Conservation (phyloP, 2,113 vertebrate species). For the Xenus cinereus region DNA sequence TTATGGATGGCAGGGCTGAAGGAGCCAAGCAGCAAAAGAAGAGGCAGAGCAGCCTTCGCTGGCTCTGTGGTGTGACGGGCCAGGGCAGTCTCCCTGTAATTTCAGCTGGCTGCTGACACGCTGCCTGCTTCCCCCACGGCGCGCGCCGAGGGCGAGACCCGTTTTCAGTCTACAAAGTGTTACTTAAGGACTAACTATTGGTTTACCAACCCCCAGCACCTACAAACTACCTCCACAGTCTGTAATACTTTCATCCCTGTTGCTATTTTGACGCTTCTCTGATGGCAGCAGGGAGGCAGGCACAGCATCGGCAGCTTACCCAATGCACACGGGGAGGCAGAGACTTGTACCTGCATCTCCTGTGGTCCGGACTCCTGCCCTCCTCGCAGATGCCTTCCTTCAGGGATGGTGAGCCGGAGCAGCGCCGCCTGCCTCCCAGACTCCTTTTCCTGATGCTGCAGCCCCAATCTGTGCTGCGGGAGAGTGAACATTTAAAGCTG, state of each 20-base stretch:
- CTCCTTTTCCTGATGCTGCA: neutral
- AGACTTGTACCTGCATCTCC: neutral
- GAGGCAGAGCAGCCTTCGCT: neutral
- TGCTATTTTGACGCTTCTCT: neutral
- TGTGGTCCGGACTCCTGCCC: neutral
- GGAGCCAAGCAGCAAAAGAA: neutral
- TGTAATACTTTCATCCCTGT: neutral
- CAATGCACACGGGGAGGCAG: accelerated
- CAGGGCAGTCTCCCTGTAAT: accelerated
- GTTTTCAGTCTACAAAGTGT: neutral
- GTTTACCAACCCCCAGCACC: neutral
- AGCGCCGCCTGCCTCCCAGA: neutral
- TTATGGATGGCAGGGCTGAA: neutral
- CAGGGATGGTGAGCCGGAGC: accelerated
- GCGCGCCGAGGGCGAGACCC: accelerated
- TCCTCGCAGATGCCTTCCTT: neutral
- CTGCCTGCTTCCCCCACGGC: neutral
- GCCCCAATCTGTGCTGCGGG: accelerated
- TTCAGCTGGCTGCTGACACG: neutral
- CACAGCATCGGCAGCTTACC: neutral
- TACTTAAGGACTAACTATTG: neutral
- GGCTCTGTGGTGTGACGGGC: neutral
- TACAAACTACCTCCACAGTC: neutral
- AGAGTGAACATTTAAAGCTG: neutral
- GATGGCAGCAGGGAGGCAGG: neutral